A percentile compares a stretch with the other conserved stretches of the same genome.
Evolutionary conservation across 2,797 vertebrate species (phyloP).

Genomic region (Ptychobarbus kaznakovi): DNA sequence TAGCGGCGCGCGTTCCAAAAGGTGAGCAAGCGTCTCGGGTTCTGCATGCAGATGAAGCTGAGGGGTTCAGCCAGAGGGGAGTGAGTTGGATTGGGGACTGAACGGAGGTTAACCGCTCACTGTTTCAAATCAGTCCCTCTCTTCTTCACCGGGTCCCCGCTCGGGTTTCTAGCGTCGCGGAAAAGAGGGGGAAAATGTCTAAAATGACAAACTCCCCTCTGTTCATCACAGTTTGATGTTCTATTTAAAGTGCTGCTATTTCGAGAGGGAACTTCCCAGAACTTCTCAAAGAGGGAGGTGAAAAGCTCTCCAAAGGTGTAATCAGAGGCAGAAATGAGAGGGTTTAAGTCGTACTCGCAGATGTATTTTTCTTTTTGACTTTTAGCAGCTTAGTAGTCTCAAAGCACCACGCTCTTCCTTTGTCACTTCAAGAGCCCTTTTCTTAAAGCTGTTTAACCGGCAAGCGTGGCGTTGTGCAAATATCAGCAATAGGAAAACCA

Average conservation of each 20-base stretch:
- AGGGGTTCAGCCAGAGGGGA: constrained; percentile 57
- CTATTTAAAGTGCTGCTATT: constrained; percentile 56
- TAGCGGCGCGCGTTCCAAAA: constrained; percentile 45
- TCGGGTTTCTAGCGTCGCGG: constrained; percentile 37
- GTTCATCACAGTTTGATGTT: constrained; percentile 48
- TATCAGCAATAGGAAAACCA: constrained; percentile 21
- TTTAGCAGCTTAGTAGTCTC: constrained; percentile 45
- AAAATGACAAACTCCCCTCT: constrained; percentile 49
- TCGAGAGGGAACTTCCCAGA: constrained; percentile 41
- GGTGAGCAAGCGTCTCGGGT: constrained; percentile 53
- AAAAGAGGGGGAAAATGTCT: constrained; percentile 24
- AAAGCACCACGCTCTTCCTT: constrained; percentile 37
- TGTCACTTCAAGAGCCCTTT: constrained; percentile 39
- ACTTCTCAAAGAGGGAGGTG: constrained; percentile 38
- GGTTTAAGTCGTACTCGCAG: constrained; percentile 24
- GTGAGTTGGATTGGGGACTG: constrained; percentile 3
- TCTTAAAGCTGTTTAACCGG: constrained; percentile 37
- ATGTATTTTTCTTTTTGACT: constrained; percentile 43
- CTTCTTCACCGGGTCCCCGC: constrained; percentile 37
- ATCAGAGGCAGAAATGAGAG: constrained; percentile 57
- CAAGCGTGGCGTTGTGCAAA: background rate
- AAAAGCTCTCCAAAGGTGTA: constrained; percentile 50
- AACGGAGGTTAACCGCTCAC: constrained; percentile 53
- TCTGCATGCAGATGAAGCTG: constrained; percentile 40
- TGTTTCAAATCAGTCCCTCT: constrained; percentile 48